phyloP scores from a whole-genome alignment of 2,113 vertebrate species.

The Barbus barbus region DNA sequence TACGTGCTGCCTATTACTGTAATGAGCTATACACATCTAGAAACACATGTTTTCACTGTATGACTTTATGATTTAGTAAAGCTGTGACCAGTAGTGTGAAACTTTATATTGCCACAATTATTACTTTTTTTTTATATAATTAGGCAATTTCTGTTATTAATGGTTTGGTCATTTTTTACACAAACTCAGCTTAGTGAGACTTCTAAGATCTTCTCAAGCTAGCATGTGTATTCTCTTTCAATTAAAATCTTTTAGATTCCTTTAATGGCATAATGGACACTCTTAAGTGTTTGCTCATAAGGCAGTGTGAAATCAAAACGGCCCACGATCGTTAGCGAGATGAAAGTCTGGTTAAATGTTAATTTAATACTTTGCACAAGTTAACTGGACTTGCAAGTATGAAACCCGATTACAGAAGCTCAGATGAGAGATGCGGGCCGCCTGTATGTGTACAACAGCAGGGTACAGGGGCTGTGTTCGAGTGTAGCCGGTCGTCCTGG shows the following conservation, averaged over 20 bases:
- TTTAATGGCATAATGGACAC: not conserved
- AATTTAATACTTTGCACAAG: slow-evolving; percentile 24
- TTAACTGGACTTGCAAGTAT: slow-evolving; percentile 24
- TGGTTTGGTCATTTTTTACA: not conserved
- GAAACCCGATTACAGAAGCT: slow-evolving; percentile 24
- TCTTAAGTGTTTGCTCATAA: not conserved
- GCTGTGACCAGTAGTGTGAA: slow-evolving; percentile 13
- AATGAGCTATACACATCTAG: slow-evolving; percentile 40
- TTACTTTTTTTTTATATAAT: not conserved
- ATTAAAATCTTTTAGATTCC: not conserved
- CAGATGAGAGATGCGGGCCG: not conserved
- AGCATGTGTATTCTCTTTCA: not conserved
- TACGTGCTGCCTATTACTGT: slow-evolving; percentile 23
- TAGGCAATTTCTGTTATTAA: slow-evolving; percentile 1
- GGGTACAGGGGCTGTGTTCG: not conserved
- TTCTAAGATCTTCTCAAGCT: not conserved
- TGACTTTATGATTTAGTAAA: slow-evolving; percentile 37
- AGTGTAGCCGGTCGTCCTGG: slow-evolving; percentile 41
- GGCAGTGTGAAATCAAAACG: not conserved
- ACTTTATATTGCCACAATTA: slow-evolving; percentile 37
- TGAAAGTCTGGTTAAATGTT: slow-evolving; percentile 37
- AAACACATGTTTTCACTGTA: slow-evolving; percentile 51
- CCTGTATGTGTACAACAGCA: slow-evolving; percentile 17
- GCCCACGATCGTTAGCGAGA: not conserved
- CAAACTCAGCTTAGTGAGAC: not conserved